Evolutionary conservation across 2,888 invertebrate species (phyloP).

Genomic region (Eugnorisma glareosa): DNA sequence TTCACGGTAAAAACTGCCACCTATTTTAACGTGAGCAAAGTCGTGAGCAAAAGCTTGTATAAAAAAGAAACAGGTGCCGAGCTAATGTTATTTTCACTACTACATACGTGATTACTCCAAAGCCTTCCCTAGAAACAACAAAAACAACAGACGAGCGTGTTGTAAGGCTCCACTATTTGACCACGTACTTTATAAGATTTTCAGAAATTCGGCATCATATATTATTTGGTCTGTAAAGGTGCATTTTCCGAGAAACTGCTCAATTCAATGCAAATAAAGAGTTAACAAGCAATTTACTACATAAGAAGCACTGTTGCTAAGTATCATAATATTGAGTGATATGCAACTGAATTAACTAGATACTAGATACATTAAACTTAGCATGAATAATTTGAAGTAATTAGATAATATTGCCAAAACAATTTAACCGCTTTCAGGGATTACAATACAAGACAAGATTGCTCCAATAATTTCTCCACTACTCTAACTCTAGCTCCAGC

Average conservation of each 20-base stretch:
- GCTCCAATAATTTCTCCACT: background rate
- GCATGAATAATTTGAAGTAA: background rate
- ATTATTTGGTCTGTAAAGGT: constrained; percentile 1
- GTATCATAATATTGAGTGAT: background rate
- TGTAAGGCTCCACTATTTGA: constrained; percentile 7
- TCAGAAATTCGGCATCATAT: constrained; percentile 6
- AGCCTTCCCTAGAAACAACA: constrained; percentile 37
- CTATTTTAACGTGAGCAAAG: constrained; percentile 42
- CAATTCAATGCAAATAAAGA: background rate
- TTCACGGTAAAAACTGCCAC: constrained; percentile 25
- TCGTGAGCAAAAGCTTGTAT: constrained; percentile 25
- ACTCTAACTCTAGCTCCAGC: no score
- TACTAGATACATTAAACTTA: background rate
- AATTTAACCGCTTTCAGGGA: background rate
- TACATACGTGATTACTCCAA: constrained; percentile 53
- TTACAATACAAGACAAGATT: background rate
- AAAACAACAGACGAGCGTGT: constrained; percentile 38
- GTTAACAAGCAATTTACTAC: background rate
- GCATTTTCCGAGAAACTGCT: background rate
- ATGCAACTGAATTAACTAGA: background rate
- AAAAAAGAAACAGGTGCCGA: constrained; percentile 49
- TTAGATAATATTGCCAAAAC: background rate
- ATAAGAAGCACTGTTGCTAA: background rate
- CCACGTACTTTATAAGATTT: constrained; percentile 31
- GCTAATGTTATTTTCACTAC: constrained; percentile 59